These are phyloP conservation scores for Hepsetus odoe DNA, from an alignment of 2,113 vertebrate genomes.

Conservation along the genomic window DNA sequence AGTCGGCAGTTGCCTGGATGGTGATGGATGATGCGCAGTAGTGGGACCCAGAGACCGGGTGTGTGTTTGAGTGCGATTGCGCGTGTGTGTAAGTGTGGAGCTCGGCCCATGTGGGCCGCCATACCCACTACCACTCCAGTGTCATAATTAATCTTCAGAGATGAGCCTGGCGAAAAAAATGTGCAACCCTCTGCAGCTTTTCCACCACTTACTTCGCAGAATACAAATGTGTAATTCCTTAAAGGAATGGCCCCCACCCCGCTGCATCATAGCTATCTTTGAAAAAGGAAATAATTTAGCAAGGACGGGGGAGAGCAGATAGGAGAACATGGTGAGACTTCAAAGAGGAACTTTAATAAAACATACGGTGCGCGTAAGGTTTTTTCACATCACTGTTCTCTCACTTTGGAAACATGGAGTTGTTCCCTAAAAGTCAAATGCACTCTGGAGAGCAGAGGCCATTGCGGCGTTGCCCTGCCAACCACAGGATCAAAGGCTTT, in stretches of 20 bases:
- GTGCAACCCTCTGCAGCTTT: conserved; percentile 49
- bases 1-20: conserved; percentile 33
- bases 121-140: conserved; percentile 34
- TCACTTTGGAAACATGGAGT: background rate
- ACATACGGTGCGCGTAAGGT: conserved; percentile 14
- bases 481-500: conserved; percentile 46
- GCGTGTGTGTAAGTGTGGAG: background rate
- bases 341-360: conserved; percentile 48
- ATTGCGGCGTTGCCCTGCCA: conserved; percentile 8
- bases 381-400: background rate
- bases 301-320: conserved; percentile 2
- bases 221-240: conserved; percentile 34
- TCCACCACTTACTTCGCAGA: conserved; percentile 28
- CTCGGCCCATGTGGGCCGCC: conserved; percentile 29
- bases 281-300: conserved; percentile 37
- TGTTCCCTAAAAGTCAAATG: background rate
- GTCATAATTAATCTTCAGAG: conserved; percentile 56
- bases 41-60: conserved; percentile 25
- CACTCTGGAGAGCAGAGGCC: conserved; percentile 10
- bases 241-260: conserved; percentile 7
- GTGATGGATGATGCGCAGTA: conserved; percentile 49
- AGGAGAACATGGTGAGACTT: conserved; percentile 7
- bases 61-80: background rate
- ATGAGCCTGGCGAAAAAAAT: conserved; percentile 38
- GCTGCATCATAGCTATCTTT: conserved; percentile 26